Conservation (phyloP, 2,113 vertebrate genomes). For the Sminthopsis crassicaudata region DNA sequence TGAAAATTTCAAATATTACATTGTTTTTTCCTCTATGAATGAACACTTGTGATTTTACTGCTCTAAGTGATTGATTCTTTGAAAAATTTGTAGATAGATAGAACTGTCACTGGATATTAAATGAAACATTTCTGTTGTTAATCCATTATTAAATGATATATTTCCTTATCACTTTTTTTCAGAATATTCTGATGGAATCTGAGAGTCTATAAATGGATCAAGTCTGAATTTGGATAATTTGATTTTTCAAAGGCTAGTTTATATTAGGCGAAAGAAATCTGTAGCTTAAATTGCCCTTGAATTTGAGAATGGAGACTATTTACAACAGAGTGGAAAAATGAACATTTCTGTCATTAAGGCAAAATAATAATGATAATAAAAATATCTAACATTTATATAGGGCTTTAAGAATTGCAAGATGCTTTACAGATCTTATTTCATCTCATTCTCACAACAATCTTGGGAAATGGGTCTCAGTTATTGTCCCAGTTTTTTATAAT, state of each 20-base stretch:
- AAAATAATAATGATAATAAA: neutral
- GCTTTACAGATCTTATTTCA: neutral
- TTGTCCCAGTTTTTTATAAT: neutral
- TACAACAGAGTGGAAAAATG: neutral
- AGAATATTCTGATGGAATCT: constrained; percentile 57
- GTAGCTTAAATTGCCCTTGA: neutral
- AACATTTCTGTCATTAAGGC: neutral
- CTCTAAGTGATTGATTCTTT: constrained; percentile 40
- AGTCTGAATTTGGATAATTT: constrained; percentile 22
- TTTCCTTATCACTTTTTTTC: constrained; percentile 62
- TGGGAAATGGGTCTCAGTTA: neutral
- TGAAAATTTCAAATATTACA: constrained; percentile 62
- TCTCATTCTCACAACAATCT: neutral
- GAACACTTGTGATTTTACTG: constrained; percentile 55
- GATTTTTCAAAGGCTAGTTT: constrained; percentile 8
- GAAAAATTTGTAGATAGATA: constrained; percentile 52
- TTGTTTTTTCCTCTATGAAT: constrained; percentile 49
- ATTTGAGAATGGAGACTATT: neutral
- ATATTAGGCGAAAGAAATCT: constrained; percentile 6
- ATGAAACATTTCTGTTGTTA: constrained; percentile 50
- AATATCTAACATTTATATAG: neutral
- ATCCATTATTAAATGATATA: constrained; percentile 44
- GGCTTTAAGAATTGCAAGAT: neutral
- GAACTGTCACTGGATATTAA: constrained; percentile 22
- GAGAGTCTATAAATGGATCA: constrained; percentile 40